Conservation (phyloP, 2,797 vertebrate genomes). For the Aeoliscus strigatus region DNA sequence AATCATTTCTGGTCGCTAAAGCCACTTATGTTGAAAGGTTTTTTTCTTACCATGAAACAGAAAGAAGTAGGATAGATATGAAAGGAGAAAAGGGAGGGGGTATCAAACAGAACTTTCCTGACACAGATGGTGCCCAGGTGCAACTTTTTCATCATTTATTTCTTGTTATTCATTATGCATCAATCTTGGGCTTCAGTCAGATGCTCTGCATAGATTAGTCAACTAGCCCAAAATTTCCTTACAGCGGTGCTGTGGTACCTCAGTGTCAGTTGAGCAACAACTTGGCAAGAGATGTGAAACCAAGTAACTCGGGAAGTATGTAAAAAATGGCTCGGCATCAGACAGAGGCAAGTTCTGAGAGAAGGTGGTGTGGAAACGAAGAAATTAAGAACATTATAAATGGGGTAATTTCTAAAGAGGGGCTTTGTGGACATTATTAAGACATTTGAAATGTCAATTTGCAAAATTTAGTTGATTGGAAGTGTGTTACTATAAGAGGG, state of each 20-base stretch:
- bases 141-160: conserved; percentile 66
- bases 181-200: conserved; percentile 47
- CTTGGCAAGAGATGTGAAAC: conserved; percentile 66
- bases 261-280: conserved; percentile 40
- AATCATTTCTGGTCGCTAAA: conserved; percentile 17
- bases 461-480: conserved; percentile 5
- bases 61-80: conserved; percentile 13
- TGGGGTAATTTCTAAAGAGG: conserved; percentile 8
- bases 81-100: conserved; percentile 10
- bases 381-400: conserved; percentile 31
- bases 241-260: conserved; percentile 37
- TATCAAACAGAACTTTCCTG: conserved; percentile 48
- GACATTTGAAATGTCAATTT: conserved; percentile 9
- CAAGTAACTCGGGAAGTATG: conserved; percentile 9
- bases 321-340: conserved; percentile 50
- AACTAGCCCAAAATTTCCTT: conserved; percentile 37
- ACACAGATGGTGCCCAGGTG: conserved; percentile 60
- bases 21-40: conserved; percentile 23
- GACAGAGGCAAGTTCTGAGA: conserved; percentile 39
- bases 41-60: conserved; percentile 24
- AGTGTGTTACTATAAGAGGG: too few species aligned
- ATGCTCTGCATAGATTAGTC: conserved; percentile 59
- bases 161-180: conserved; percentile 67
- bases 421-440: conserved; percentile 5
- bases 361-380: conserved; percentile 30